Base-by-base conservation (phyloP, 1,140 invertebrate species). In the Chrysoperla carnea region DNA sequence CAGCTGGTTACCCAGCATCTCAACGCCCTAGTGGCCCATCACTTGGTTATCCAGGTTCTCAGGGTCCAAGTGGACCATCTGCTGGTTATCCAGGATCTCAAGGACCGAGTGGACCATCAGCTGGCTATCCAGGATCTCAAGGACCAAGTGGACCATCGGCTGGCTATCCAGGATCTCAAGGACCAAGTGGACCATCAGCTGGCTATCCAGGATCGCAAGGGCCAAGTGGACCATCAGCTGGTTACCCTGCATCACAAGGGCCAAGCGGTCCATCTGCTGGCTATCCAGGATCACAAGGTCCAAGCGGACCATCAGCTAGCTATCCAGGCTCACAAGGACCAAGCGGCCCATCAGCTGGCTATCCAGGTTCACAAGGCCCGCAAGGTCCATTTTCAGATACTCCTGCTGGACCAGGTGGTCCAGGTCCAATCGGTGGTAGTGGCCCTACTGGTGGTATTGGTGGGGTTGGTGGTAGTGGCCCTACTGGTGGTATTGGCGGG, bases 251-350 rank as follows among this genome's bases (percentile, higher is more conserved):
- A 36, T 27, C 36, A 29, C 6, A 13, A 36, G 47, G 47, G 35
- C 40, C 40, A 33, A 14, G 33, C 27, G 39, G 23, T 27, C 42
- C 39, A 29, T 42, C 37, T 2, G 43, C 45, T 23, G 45, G 44
- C 11, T 33, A 27, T 13, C 40, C 11, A n/a, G 31, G 31, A 11
- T 33, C 31, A 33, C n/a, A 8, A 4, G 31, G 31, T 37, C 46
- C 49, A 17, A 43, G 46, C 12, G 29, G 46, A 3, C 50, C 47
- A 36, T 43, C 46, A 4, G 47, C 46, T 11, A 44, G 48, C 29
- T 37, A 48, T 44, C 40, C 50, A 50, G 53, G 50, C 5, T 51
- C 48, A 43, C 53, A 50, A 39, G 52, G 49, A 42, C 52, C 55
- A 29, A 50, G 51, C 11, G 39, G 49, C 44, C 11, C 14, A 38